A percentile compares a stretch with the other conserved stretches of the same genome.
Conservation (phyloP, 1,140 invertebrate species). For the Drosophila lacertosa region DNA sequence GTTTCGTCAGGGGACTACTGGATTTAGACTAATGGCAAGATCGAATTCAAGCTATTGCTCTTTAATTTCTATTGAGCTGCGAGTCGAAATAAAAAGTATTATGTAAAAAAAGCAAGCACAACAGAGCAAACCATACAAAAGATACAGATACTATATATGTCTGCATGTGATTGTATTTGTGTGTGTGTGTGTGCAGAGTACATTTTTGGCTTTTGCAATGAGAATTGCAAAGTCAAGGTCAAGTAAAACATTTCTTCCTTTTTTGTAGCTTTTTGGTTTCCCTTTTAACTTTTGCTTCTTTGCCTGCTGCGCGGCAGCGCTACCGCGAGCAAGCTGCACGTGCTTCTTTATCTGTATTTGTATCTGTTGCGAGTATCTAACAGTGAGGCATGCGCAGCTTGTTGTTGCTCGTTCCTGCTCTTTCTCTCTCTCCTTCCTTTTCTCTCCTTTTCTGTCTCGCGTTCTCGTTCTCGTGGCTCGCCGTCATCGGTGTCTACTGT, state of each 20-base stretch:
- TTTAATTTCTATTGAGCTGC: not conserved
- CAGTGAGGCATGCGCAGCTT: constrained; percentile 66
- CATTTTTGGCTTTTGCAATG: constrained; percentile 65
- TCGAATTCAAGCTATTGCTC: not conserved
- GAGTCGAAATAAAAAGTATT: not conserved
- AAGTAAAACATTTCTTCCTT: constrained; percentile 63
- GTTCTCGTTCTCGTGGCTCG: constrained; percentile 33
- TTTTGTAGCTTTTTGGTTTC: constrained; percentile 23
- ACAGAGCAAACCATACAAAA: constrained; percentile 14
- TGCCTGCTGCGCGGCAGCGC: constrained; percentile 11
- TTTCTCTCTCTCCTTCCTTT: no score
- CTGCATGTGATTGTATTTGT: constrained; percentile 10
- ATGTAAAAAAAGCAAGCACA: constrained; percentile 11
- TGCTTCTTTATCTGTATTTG: constrained; percentile 47
- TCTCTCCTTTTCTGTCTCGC: no score
- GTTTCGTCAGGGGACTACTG: constrained; percentile 11
- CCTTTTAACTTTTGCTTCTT: constrained; percentile 39
- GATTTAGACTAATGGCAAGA: not conserved
- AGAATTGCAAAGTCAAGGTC: constrained; percentile 80
- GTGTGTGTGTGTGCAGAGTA: constrained; percentile 24
- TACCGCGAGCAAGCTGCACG: constrained; percentile 41
- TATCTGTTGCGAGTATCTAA: constrained; percentile 51
- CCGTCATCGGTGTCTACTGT: constrained; percentile 33
- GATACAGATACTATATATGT: constrained; percentile 15
- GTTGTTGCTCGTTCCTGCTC: constrained; percentile 15